These are phyloP conservation scores for Pelochelys cantorii DNA, from an alignment of 2,797 vertebrate species.

Conservation along the genomic window DNA sequence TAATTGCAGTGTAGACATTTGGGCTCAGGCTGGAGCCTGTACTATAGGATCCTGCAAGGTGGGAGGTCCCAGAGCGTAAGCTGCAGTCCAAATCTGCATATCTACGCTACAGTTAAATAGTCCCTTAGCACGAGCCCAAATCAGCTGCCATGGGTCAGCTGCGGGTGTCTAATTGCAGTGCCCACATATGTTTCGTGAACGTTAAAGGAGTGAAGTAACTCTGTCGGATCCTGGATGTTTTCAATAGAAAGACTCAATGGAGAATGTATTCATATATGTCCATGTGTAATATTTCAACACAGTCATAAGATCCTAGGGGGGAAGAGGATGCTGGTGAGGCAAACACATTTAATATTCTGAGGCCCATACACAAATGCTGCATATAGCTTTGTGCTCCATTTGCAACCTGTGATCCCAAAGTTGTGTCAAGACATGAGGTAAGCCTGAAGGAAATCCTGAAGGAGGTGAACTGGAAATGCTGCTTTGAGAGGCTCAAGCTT, in stretches of 20 bases:
- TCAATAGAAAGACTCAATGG: slow-evolving; percentile 41
- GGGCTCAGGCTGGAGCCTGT: not conserved
- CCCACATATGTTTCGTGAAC: not conserved
- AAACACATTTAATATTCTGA: not conserved
- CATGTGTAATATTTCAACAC: slow-evolving; percentile 59
- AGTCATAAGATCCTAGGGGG: slow-evolving; percentile 2
- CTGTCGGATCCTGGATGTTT: slow-evolving; percentile 56
- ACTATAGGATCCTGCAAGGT: not conserved
- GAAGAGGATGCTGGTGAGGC: not conserved
- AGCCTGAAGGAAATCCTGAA: not conserved
- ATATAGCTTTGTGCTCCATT: not conserved
- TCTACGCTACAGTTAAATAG: not conserved
- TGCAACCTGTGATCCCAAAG: not conserved
- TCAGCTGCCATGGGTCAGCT: not conserved
- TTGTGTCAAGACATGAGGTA: not conserved
- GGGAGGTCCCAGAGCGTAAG: not conserved
- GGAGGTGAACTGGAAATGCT: not conserved
- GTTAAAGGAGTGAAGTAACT: slow-evolving; percentile 49
- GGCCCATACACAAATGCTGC: not conserved
- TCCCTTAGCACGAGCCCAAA: not conserved
- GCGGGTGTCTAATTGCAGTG: not conserved
- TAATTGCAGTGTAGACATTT: not conserved
- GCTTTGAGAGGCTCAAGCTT: not conserved
- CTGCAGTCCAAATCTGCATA: not conserved
- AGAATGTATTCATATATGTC: not conserved